A percentile compares a stretch with the other conserved stretches of the same genome.
Evolutionary conservation across 92 coral and sea anemone species (phyloP).

Genomic region (Parazoanthus atlanticus): DNA sequence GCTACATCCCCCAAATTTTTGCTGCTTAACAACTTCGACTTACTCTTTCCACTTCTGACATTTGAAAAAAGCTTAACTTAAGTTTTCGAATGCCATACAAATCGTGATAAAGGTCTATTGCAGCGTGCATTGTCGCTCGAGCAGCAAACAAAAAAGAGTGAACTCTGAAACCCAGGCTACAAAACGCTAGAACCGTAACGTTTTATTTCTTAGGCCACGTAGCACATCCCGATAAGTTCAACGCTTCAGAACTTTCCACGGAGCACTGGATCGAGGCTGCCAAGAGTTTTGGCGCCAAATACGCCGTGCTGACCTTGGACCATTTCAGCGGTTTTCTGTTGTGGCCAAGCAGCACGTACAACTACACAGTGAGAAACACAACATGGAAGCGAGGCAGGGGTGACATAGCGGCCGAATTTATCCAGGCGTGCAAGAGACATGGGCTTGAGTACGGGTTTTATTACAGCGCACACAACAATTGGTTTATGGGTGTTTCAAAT

Average conservation of each 20-base stretch:
- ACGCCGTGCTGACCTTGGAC: slow-evolving; percentile 68
- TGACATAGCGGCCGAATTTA: slow-evolving; percentile 66
- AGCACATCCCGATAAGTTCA: slow-evolving; percentile 62
- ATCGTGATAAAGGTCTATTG: too few relatives aligned
- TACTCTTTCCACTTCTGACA: too few relatives aligned
- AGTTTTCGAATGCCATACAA: too few relatives aligned
- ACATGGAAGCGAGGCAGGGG: slow-evolving; percentile 78
- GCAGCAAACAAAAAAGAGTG: too few relatives aligned
- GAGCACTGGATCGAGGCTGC: slow-evolving; percentile 88
- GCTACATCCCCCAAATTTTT: too few relatives aligned
- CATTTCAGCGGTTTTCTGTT: slow-evolving; percentile 83
- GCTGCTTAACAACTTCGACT: too few relatives aligned
- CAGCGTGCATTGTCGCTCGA: too few relatives aligned
- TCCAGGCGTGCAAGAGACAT: slow-evolving; percentile 63
- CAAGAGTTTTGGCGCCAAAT: slow-evolving; percentile 83
- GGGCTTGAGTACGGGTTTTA: slow-evolving; percentile 67
- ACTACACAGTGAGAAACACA: slow-evolving; percentile 72
- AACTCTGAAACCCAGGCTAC: too few relatives aligned
- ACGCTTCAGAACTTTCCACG: slow-evolving; percentile 71
- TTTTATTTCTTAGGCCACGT: slow-evolving; percentile 56
- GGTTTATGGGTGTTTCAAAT: slow-evolving; percentile 71
- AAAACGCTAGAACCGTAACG: neutral
- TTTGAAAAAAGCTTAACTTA: too few relatives aligned
- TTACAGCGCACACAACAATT: slow-evolving; percentile 75
- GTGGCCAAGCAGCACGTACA: slow-evolving; percentile 79